These are phyloP conservation scores for Sprattus sprattus DNA, from an alignment of 2,113 vertebrate species.

Conservation along the genomic window DNA sequence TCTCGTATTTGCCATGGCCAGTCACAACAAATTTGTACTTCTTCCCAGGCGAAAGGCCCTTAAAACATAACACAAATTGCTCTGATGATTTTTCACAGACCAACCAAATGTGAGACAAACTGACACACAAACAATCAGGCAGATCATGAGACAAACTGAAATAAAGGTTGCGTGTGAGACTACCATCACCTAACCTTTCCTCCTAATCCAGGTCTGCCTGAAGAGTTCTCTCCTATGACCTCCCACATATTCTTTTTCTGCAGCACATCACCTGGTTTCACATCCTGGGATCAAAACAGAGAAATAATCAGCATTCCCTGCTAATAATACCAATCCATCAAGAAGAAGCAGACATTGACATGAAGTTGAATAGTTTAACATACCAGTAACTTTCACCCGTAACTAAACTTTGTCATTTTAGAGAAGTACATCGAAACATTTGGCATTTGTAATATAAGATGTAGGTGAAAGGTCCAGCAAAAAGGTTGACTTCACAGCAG, in stretches of 20 bases:
- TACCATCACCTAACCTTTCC: constrained; percentile 54
- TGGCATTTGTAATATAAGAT: background rate
- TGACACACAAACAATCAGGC: background rate
- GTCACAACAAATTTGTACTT: constrained; percentile 88
- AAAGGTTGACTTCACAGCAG: background rate
- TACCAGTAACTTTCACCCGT: background rate
- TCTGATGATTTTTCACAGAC: background rate
- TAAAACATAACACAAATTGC: constrained; percentile 22
- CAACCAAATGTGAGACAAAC: background rate
- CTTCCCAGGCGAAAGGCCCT: constrained; percentile 75
- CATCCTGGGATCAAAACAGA: constrained; percentile 72
- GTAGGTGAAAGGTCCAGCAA: background rate
- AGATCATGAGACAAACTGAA: background rate
- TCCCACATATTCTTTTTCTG: constrained; percentile 94
- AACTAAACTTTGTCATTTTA: background rate
- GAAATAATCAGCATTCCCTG: background rate
- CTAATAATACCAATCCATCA: background rate
- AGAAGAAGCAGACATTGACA: background rate
- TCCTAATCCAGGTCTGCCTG: constrained; percentile 31
- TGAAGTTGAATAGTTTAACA: background rate
- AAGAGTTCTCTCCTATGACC: constrained; percentile 69
- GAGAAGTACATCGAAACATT: background rate
- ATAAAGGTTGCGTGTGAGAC: background rate
- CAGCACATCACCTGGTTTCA: constrained; percentile 85
- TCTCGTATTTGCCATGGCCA: constrained; percentile 94